phyloP scores from a whole-genome alignment of 2,113 vertebrate genomes.

The Euleptes europaea region DNA sequence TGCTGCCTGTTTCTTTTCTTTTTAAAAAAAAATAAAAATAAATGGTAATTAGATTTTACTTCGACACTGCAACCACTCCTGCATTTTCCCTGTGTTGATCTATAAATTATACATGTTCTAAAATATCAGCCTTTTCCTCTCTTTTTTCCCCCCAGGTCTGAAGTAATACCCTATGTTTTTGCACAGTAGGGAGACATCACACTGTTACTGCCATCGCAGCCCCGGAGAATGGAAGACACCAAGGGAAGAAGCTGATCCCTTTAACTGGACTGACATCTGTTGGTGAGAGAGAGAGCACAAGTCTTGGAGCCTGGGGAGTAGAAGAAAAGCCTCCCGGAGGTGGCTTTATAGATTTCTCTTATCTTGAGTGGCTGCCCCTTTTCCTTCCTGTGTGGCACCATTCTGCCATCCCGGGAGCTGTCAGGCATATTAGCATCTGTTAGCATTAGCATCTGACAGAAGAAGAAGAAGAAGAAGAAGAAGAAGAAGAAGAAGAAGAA shows the following conservation, averaged over 20 bases:
- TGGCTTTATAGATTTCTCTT: neutral
- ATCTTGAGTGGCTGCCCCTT: neutral
- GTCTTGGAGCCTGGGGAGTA: neutral
- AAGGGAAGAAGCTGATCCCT: neutral
- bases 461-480: too few species aligned
- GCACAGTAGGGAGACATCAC: constrained; percentile 48
- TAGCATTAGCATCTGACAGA: neutral
- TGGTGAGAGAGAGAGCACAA: neutral
- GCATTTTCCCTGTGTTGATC: constrained; percentile 46
- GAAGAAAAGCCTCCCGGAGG: neutral
- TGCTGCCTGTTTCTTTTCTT: constrained; percentile 40
- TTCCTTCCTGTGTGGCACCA: neutral
- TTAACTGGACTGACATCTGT: constrained; percentile 26
- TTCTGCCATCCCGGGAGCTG: neutral
- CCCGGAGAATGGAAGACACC: neutral
- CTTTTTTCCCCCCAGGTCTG: constrained; percentile 30
- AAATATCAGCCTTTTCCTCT: constrained; percentile 59
- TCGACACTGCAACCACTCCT: constrained; percentile 48
- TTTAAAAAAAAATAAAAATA: constrained; percentile 14
- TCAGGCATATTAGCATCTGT: neutral
- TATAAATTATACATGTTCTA: constrained; percentile 67
- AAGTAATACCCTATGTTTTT: constrained; percentile 62
- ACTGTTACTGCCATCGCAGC: constrained; percentile 6
- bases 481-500: too few species aligned
- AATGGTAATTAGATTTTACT: constrained; percentile 58